A percentile compares a stretch with the other conserved stretches of the same genome.
Conservation (phyloP, 2,888 invertebrate genomes). For the Acleris cristana region DNA sequence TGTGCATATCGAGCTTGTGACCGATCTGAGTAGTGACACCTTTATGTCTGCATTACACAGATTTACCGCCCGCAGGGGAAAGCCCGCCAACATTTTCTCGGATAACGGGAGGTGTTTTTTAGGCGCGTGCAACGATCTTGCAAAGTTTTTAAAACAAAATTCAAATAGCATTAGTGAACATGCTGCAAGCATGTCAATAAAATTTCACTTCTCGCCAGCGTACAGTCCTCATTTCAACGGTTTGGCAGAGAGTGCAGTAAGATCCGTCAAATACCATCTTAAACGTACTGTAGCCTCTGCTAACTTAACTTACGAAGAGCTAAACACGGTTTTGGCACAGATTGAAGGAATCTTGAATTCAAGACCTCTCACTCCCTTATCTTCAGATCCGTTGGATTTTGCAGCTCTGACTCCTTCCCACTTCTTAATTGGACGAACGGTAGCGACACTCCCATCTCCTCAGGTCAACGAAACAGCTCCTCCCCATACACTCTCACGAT, state of each 20-base stretch:
- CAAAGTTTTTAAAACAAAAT: background rate
- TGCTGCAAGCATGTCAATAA: background rate
- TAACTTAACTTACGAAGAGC: no score
- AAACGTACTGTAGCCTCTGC: no score
- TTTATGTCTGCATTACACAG: slow-evolving; percentile 35
- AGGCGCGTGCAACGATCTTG: slow-evolving; percentile 30
- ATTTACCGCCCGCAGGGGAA: slow-evolving; percentile 40
- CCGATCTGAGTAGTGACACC: slow-evolving; percentile 40
- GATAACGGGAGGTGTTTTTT: slow-evolving; percentile 43
- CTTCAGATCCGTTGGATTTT: no score
- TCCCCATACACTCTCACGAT: no score
- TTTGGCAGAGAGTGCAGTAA: background rate
- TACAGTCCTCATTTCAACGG: background rate
- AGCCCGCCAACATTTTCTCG: slow-evolving; percentile 33
- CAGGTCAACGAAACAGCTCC: no score
- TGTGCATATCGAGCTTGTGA: slow-evolving; percentile 42
- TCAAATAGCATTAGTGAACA: background rate
- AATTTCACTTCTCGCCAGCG: background rate
- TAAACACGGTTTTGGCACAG: no score
- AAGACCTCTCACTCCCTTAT: no score
- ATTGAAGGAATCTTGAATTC: no score
- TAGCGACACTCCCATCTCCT: no score
- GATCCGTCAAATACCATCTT: background rate
- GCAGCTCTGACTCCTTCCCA: no score
- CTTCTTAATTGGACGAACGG: no score